These are phyloP conservation scores for Chiloscyllium plagiosum DNA, from an alignment of 2,113 vertebrate species.

Conservation along the genomic window DNA sequence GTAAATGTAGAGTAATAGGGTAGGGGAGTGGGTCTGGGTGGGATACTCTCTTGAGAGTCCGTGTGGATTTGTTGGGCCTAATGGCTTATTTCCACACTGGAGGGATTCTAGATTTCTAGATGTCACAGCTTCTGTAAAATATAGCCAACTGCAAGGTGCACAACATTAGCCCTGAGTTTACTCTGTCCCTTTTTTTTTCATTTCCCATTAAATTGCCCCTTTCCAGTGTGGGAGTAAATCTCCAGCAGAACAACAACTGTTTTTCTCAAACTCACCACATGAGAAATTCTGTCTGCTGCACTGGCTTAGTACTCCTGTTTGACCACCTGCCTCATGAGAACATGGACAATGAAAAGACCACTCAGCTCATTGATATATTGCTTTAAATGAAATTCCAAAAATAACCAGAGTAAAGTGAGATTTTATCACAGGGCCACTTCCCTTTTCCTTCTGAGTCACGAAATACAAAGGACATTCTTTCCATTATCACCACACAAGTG, in stretches of 20 bases:
- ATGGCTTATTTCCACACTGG: too few species aligned
- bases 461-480: neutral
- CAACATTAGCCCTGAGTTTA: neutral
- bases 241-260: neutral
- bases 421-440: neutral
- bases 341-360: neutral
- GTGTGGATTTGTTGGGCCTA: too few species aligned
- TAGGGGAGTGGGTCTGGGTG: too few species aligned
- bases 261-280: neutral
- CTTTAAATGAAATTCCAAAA: neutral
- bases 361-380: neutral
- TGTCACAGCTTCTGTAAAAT: neutral
- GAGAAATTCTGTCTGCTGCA: neutral
- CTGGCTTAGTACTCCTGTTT: neutral
- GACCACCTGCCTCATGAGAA: neutral
- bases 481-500: neutral
- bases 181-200: neutral
- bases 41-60: too few species aligned
- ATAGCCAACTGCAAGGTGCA: neutral
- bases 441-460: neutral
- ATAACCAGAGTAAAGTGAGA: neutral
- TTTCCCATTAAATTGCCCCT: neutral
- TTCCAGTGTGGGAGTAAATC: neutral
- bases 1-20: too few species aligned
- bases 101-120: too few species aligned